phyloP scores from a whole-genome alignment of 2,888 invertebrate species.

The Pristionchus arcanus region DNA sequence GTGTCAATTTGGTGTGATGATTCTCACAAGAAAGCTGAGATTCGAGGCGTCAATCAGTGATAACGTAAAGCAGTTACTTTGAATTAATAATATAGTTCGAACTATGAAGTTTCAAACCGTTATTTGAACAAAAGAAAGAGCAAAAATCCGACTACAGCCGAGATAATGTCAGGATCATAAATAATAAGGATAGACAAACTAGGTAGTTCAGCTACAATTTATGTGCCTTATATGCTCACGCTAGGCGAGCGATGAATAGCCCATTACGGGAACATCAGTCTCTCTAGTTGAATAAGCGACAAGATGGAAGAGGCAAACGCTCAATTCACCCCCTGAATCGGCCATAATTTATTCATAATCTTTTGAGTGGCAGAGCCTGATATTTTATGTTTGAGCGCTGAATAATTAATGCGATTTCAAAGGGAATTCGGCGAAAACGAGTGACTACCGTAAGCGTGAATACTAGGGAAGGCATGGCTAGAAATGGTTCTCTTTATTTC shows the following conservation, averaged over 20 bases:
- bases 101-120: not conserved
- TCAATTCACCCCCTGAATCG: not conserved
- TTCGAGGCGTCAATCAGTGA: not conserved
- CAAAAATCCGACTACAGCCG: too few species aligned
- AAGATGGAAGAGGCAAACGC: not conserved
- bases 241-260: not conserved
- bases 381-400: not conserved
- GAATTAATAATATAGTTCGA: not conserved
- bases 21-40: not conserved
- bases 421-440: not conserved
- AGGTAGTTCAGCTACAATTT: too few species aligned
- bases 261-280: too few species aligned
- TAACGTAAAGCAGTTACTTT: not conserved
- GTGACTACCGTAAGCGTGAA: not conserved
- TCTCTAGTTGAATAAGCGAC: too few species aligned
- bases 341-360: not conserved
- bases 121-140: too few species aligned
- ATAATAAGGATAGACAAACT: too few species aligned
- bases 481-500: too few species aligned
- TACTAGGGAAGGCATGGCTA: not conserved
- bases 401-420: constrained; percentile 4
- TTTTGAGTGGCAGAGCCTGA: not conserved
- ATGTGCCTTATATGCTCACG: not conserved
- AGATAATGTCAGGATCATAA: too few species aligned
- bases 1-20: not conserved